phyloP scores from a whole-genome alignment of 2,113 vertebrate species.

The Rallus limicola region DNA sequence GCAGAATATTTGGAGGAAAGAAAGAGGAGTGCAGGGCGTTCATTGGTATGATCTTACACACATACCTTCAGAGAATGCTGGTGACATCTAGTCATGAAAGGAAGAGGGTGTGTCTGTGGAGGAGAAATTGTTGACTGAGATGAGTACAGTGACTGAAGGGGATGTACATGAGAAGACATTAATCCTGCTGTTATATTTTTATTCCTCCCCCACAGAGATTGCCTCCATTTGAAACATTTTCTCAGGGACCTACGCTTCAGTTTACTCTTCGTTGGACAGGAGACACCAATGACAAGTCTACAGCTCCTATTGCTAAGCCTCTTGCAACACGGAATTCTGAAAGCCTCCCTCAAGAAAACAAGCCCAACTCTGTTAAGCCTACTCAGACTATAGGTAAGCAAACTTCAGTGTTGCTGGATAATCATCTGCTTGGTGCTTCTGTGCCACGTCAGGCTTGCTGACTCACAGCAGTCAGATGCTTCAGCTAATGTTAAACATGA shows the following conservation, averaged over 20 bases:
- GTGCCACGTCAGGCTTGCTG: background rate
- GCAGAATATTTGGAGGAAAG: background rate
- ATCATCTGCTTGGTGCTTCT: background rate
- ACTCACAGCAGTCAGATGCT: background rate
- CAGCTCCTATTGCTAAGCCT: slow-evolving; percentile 92
- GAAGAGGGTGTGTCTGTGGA: background rate
- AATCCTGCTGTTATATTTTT: background rate
- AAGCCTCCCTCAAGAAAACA: slow-evolving; percentile 88
- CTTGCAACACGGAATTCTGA: slow-evolving; percentile 96
- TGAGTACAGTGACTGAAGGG: background rate
- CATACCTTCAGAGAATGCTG: background rate
- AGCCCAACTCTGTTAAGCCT: slow-evolving; percentile 89
- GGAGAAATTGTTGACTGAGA: background rate
- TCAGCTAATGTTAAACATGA: background rate
- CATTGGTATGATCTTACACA: background rate
- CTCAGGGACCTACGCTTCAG: slow-evolving; percentile 99
- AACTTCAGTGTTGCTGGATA: background rate
- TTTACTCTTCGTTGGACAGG: slow-evolving; percentile 97
- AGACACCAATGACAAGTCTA: slow-evolving; percentile 90
- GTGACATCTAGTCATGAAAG: background rate
- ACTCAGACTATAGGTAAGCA: slow-evolving; percentile 88
- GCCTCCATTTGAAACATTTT: slow-evolving; percentile 99
- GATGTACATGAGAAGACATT: background rate
- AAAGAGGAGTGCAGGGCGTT: background rate
- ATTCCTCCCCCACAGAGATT: slow-evolving; percentile 79